These are phyloP conservation scores for Melitaea cinxia DNA, from an alignment of 1,140 invertebrate genomes.

Conservation along the genomic window DNA sequence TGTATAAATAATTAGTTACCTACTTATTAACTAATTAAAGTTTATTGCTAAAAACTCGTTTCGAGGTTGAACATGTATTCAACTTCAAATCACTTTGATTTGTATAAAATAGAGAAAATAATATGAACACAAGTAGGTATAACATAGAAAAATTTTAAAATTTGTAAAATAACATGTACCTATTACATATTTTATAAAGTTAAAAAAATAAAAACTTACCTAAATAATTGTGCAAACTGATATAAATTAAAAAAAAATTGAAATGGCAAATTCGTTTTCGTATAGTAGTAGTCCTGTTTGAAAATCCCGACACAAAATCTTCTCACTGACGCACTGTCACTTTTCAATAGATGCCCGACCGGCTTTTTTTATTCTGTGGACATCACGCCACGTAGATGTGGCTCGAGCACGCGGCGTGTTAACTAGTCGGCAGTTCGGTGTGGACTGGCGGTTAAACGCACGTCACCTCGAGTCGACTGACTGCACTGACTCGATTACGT, in stretches of 20 bases:
- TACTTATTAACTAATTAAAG: slow-evolving; percentile 21
- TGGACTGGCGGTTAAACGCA: slow-evolving; percentile 54
- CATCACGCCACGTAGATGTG: slow-evolving; percentile 61
- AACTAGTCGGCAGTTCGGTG: slow-evolving; percentile 55
- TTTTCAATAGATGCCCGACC: slow-evolving; percentile 60
- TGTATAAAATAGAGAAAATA: slow-evolving; percentile 6
- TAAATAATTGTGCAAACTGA: slow-evolving; percentile 60
- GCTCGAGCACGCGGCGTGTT: slow-evolving; percentile 52
- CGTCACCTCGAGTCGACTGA: slow-evolving; percentile 35
- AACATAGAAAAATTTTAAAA: background rate
- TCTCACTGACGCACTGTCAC: slow-evolving; percentile 74
- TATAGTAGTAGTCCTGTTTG: slow-evolving; percentile 46
- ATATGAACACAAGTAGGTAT: background rate
- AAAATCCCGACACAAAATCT: slow-evolving; percentile 58
- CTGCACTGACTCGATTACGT: slow-evolving; percentile 40
- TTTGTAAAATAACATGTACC: background rate
- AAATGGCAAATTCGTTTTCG: slow-evolving; percentile 44
- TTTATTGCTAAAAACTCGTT: slow-evolving; percentile 39
- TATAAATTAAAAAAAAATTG: slow-evolving; percentile 37
- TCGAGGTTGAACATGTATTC: slow-evolving; percentile 12
- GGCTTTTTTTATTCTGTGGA: slow-evolving; percentile 58
- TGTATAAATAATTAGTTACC: slow-evolving; percentile 4
- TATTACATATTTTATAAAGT: slow-evolving; percentile 1
- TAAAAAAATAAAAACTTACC: slow-evolving; percentile 51
- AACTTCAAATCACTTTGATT: slow-evolving; percentile 11